Percentiles rank a stretch among this genome's conserved stretches.
phyloP scores from a whole-genome alignment of 35 echinoderm and acorn worm species.

The Heliocidaris tuberculata region DNA sequence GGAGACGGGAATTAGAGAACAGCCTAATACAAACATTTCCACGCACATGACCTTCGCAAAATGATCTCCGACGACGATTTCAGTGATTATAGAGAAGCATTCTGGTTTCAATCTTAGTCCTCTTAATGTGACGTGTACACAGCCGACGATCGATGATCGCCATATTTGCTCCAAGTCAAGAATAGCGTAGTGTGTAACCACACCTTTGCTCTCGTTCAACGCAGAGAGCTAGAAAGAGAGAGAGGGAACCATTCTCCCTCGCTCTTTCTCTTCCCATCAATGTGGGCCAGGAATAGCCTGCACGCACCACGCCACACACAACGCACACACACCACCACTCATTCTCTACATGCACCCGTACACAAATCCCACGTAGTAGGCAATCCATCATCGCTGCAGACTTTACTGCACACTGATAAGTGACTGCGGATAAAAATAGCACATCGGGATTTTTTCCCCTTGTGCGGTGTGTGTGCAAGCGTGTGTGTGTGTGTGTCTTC shows the following conservation, averaged over 20 bases:
- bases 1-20: neutral
- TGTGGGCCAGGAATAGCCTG: constrained; percentile 19
- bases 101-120: constrained; percentile 20
- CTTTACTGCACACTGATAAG: constrained; percentile 42
- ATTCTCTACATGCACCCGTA: neutral
- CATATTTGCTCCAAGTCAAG: constrained; percentile 36
- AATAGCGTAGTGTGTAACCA: constrained; percentile 38
- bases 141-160: constrained; percentile 33
- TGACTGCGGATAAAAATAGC: constrained; percentile 36
- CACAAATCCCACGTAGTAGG: constrained; percentile 24
- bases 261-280: neutral
- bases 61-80: constrained; percentile 20
- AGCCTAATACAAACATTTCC: constrained; percentile 24
- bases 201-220: constrained; percentile 20
- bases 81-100: constrained; percentile 11
- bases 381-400: constrained; percentile 29
- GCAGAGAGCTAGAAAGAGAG: neutral
- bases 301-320: neutral
- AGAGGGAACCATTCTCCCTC: neutral
- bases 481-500: neutral
- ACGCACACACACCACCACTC: neutral
- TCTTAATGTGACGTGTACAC: constrained; percentile 26
- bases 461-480: neutral
- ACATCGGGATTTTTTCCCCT: constrained; percentile 15
- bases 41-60: constrained; percentile 16